Conservation (phyloP, 2,888 invertebrate genomes). For the Cactoblastis cactorum region DNA sequence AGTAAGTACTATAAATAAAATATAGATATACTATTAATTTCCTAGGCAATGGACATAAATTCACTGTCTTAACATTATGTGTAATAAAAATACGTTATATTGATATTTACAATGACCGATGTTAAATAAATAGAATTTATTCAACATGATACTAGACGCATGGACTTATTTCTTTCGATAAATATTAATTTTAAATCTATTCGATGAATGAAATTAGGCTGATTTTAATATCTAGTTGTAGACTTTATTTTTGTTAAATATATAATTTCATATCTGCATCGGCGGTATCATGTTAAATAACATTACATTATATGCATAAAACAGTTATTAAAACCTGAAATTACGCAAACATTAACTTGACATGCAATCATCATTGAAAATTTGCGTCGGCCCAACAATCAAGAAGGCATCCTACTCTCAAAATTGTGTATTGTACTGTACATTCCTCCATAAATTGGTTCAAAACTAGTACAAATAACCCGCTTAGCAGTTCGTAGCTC, state of each 20-base stretch:
- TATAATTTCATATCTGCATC: constrained; percentile 19
- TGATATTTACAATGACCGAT: constrained; percentile 60
- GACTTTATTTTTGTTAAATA: constrained; percentile 8
- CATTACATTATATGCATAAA: constrained; percentile 29
- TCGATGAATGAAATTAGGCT: constrained; percentile 10
- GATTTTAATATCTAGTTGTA: not conserved
- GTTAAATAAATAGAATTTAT: constrained; percentile 32
- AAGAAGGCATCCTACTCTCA: constrained; percentile 6
- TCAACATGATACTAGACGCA: constrained; percentile 27
- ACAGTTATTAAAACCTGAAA: constrained; percentile 37
- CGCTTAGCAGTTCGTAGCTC: not conserved
- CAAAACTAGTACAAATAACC: not conserved
- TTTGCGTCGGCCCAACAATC: constrained; percentile 22
- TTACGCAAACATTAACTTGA: constrained; percentile 49
- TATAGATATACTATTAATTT: constrained; percentile 38
- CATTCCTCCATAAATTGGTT: not conserved
- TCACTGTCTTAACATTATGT: constrained; percentile 43
- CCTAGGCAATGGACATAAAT: constrained; percentile 59
- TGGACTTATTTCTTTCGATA: constrained; percentile 8
- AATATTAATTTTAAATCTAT: constrained; percentile 3
- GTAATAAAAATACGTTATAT: constrained; percentile 48
- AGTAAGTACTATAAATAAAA: constrained; percentile 56
- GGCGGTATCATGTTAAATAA: constrained; percentile 33
- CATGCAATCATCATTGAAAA: constrained; percentile 56
- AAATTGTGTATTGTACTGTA: not conserved